These are phyloP conservation scores for Dendrocopos noguchii DNA, from an alignment of 2,113 vertebrate genomes.

Conservation along the genomic window DNA sequence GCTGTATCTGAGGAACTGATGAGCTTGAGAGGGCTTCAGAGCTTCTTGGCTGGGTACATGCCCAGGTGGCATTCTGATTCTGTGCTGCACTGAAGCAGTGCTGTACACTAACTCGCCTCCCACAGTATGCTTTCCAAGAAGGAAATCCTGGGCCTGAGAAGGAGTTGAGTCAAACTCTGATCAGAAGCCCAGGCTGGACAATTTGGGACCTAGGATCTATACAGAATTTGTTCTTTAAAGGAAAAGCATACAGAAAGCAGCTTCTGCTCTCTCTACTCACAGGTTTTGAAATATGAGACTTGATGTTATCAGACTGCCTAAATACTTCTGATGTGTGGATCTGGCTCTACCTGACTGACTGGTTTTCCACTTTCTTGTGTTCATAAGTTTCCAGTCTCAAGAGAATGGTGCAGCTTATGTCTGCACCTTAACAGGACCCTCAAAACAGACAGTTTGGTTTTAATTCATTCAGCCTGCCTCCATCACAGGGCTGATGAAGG, in stretches of 20 bases:
- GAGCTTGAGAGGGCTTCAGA: background rate
- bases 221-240: background rate
- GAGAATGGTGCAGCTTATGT: background rate
- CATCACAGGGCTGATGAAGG: background rate
- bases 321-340: background rate
- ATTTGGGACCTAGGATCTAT: background rate
- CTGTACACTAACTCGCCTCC: background rate
- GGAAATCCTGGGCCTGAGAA: background rate
- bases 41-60: background rate
- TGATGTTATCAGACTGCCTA: background rate
- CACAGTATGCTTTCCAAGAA: rapidly evolving
- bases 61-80: background rate
- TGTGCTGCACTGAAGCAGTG: background rate
- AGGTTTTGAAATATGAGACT: background rate
- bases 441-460: background rate
- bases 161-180: background rate
- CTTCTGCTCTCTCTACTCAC: background rate
- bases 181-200: background rate
- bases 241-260: background rate
- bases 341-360: background rate
- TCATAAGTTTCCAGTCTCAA: background rate
- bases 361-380: background rate
- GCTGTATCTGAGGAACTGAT: background rate
- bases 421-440: background rate
- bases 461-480: background rate